Evolutionary conservation across 2,888 invertebrate species (phyloP), one percentile per base, ranked within the genome.

Genomic region (Anthrax anthrax): DNA sequence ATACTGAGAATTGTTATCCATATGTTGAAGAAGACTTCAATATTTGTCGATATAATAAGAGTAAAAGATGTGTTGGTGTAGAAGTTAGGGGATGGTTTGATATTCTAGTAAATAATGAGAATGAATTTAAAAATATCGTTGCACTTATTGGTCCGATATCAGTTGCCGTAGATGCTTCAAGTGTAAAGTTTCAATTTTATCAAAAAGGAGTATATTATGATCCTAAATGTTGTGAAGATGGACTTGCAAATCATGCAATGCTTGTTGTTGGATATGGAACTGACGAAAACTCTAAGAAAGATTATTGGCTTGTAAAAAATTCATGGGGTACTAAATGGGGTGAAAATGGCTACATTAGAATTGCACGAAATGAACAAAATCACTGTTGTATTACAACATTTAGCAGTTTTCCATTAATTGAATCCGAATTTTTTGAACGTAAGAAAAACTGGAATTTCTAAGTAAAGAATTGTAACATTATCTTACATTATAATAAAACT

Each of bases 101-200:
- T 63, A 69, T 89, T 43, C 74, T 78, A 1, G 55, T 66, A 18
- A 81, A 80, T 2, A 73, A 77, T 58, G 88, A 89, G 65, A 61
- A 73, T 3, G 75, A 76, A 57, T 71, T 89, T 52, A 73, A 75
- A 70, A 65, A 70, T 42, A 87, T 86, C 1, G 75, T 86, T 42
- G 88, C 86, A 45, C 81, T 81, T 1, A 64, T 81, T 43, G 88
- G 88, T 1, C 88, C 88, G 5, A 71, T 88, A 44, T 77, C 85
- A n/a, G 79, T 87, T 39, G 87, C 84, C 57, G 87, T 89, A 60
- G 87, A 89, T 70, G 88, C 88, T 52, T 77, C 79, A 45, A 80
- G 77, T 54, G 71, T 75, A 58, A 76, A 76, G 54, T 87, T 88
- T 78, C 84, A 85, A 67, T 79, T 83, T 61, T 88, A 87, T 69